Evolutionary conservation across 2,888 invertebrate species (phyloP).

Genomic region (Coelinius sp.): DNA sequence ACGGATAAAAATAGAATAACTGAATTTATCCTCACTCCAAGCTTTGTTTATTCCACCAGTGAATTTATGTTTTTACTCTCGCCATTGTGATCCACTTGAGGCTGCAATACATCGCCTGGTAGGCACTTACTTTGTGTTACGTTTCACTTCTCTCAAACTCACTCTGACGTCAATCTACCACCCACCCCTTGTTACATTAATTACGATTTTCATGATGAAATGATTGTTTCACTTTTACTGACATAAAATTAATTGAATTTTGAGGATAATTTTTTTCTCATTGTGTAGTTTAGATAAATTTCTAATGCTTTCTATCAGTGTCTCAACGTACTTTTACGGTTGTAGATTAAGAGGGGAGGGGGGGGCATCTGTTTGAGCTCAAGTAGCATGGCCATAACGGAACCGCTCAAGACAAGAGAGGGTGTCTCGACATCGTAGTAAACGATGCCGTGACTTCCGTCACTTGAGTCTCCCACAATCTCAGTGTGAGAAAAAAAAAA

Average conservation of each 20-base stretch:
- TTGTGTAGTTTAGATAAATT: no score
- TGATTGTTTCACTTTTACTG: neutral
- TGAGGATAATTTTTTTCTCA: no score
- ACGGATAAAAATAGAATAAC: neutral
- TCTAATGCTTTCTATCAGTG: slow-evolving; percentile 65
- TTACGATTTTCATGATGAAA: neutral
- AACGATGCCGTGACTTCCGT: slow-evolving; percentile 43
- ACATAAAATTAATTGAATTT: neutral
- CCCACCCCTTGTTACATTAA: neutral
- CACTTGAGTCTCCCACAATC: slow-evolving; percentile 29
- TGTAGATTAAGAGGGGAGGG: slow-evolving; percentile 40
- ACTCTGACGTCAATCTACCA: slow-evolving; percentile 2
- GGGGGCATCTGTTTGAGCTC: slow-evolving; percentile 68
- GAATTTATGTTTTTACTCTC: neutral
- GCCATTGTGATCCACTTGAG: slow-evolving; percentile 10
- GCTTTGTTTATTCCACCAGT: neutral
- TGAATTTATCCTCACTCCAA: neutral
- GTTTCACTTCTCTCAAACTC: neutral
- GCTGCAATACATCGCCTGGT: neutral
- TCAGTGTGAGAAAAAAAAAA: slow-evolving; percentile 5
- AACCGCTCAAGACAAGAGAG: slow-evolving; percentile 35
- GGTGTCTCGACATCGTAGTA: slow-evolving; percentile 27
- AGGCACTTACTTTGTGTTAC: slow-evolving; percentile 3
- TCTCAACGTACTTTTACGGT: no score
- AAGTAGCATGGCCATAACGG: slow-evolving; percentile 60